Evolutionary conservation across 2,888 invertebrate species (phyloP).

Genomic region (Gryllus longicercus): DNA sequence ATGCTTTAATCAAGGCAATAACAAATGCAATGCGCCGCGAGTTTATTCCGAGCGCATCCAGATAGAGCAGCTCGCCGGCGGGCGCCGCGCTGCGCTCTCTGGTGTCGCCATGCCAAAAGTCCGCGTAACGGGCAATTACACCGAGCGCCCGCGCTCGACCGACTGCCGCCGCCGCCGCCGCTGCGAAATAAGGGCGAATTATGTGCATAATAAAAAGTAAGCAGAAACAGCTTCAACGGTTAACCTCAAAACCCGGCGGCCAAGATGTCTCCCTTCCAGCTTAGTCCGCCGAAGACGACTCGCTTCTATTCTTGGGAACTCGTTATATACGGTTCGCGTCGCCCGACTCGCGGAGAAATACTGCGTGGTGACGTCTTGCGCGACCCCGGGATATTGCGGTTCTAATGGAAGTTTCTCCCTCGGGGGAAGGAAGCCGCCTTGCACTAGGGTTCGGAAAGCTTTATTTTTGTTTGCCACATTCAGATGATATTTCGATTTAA

Average conservation of each 20-base stretch:
- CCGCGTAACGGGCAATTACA: too few relatives aligned
- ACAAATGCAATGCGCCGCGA: not conserved
- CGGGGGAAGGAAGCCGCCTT: too few relatives aligned
- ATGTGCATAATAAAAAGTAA: constrained; percentile 9
- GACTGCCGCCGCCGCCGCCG: too few relatives aligned
- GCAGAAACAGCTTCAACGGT: not conserved
- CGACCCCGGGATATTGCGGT: not conserved
- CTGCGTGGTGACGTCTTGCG: not conserved
- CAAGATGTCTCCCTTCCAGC: not conserved
- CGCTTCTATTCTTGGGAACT: not conserved
- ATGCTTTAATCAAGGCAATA: not conserved
- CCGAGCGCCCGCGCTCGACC: too few relatives aligned
- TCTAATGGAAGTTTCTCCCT: not conserved
- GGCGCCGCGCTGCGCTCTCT: not conserved
- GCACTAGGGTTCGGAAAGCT: not conserved
- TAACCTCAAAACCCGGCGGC: not conserved
- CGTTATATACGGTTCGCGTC: not conserved
- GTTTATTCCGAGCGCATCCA: not conserved
- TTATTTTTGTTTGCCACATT: not conserved
- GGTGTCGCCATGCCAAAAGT: too few relatives aligned
- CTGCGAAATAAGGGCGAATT: constrained; percentile 17
- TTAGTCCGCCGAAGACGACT: not conserved
- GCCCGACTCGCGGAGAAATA: not conserved
- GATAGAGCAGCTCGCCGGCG: not conserved
- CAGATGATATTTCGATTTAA: not conserved